phyloP scores from a whole-genome alignment of 2,797 vertebrate genomes.

The Anguilla anguilla region DNA sequence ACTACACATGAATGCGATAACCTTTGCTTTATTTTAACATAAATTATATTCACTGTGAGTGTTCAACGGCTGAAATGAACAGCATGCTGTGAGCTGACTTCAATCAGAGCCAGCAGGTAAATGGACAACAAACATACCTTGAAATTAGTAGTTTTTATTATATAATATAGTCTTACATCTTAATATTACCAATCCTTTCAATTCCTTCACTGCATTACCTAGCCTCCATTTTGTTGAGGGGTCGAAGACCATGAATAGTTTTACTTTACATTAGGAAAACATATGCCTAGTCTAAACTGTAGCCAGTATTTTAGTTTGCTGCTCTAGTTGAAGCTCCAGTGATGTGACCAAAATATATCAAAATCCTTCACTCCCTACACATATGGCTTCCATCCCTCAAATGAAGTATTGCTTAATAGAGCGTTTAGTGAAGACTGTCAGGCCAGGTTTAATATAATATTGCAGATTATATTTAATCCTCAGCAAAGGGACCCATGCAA shows the following conservation, averaged over 20 bases:
- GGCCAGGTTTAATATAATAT: constrained; percentile 20
- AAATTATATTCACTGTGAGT: background rate
- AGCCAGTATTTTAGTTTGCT: background rate
- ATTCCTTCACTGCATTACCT: background rate
- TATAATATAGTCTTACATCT: background rate
- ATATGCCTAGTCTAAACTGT: background rate
- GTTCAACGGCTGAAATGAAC: background rate
- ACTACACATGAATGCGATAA: background rate
- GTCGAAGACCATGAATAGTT: background rate
- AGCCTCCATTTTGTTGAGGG: background rate
- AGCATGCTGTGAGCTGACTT: background rate
- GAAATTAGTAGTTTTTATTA: background rate
- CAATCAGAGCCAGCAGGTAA: background rate
- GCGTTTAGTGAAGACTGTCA: background rate
- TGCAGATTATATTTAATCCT: constrained; percentile 27
- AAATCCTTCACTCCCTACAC: background rate
- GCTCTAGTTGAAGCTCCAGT: background rate
- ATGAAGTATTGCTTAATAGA: background rate
- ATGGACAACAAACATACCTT: background rate
- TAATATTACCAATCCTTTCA: background rate
- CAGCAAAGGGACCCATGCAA: background rate
- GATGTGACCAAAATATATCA: background rate
- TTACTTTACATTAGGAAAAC: background rate
- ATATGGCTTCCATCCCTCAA: background rate
- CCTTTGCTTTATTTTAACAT: background rate